phyloP scores from a whole-genome alignment of 2,113 vertebrate genomes.

The Lates calcarifer region DNA sequence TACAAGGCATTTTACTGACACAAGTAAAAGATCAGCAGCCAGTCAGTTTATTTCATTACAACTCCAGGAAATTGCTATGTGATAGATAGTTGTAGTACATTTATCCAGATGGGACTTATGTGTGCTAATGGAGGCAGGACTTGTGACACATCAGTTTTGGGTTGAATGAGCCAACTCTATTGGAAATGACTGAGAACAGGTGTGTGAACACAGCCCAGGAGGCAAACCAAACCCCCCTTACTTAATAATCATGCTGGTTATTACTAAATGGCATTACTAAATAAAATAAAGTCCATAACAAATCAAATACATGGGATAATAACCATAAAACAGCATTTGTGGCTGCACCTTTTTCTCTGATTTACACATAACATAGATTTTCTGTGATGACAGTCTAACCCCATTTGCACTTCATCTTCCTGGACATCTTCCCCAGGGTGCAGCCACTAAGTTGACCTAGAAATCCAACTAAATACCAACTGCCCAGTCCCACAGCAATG shows the following conservation, averaged over 20 bases:
- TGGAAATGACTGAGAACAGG: not conserved
- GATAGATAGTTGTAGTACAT: not conserved
- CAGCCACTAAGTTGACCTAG: slow-evolving; percentile 44
- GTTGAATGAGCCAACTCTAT: rapidly evolving
- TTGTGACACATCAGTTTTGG: not conserved
- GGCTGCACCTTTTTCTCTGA: slow-evolving; percentile 10
- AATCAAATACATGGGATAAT: slow-evolving; percentile 6
- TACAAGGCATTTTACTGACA: slow-evolving; percentile 1
- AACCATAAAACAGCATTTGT: not conserved
- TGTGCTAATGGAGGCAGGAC: not conserved
- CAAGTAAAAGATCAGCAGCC: not conserved
- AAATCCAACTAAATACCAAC: slow-evolving; percentile 67
- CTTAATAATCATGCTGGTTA: not conserved
- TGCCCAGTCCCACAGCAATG: slow-evolving; percentile 31
- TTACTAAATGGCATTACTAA: not conserved
- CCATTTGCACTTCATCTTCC: slow-evolving; percentile 46
- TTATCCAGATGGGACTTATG: not conserved
- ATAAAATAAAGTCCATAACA: not conserved
- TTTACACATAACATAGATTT: slow-evolving; percentile 18
- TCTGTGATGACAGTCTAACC: slow-evolving; percentile 29
- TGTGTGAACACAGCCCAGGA: not conserved
- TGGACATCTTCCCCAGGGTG: slow-evolving; percentile 22
- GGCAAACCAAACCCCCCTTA: not conserved
- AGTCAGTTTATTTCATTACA: not conserved
- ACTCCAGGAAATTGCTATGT: not conserved